These are phyloP conservation scores for Oxyscelio sp. DNA, from an alignment of 2,888 invertebrate species.

Conservation along the genomic window DNA sequence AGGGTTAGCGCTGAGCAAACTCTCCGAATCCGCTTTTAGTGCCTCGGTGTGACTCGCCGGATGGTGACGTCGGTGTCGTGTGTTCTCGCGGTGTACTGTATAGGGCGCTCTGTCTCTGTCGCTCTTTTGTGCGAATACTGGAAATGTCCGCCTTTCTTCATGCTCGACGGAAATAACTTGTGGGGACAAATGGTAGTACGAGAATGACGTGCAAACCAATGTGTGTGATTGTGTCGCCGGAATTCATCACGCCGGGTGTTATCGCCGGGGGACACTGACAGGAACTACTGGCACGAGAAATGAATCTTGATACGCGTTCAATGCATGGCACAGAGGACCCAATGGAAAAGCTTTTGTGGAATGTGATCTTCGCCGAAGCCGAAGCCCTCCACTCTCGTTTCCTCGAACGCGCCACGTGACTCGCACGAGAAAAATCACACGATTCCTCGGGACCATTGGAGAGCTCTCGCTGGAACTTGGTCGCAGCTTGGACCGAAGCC, in stretches of 20 bases:
- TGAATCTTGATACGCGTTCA: constrained; percentile 48
- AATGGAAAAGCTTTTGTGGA: neutral
- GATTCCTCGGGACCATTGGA: constrained; percentile 1
- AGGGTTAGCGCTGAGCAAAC: constrained; percentile 68
- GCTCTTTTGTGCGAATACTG: neutral
- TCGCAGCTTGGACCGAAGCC: too few relatives aligned
- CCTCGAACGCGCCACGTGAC: constrained; percentile 62
- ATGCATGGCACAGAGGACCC: constrained; percentile 9
- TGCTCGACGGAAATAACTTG: neutral
- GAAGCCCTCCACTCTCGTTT: constrained; percentile 33
- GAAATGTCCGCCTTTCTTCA: neutral
- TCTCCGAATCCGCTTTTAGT: constrained; percentile 62
- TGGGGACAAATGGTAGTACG: neutral
- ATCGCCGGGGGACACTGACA: constrained; percentile 17
- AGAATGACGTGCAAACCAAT: neutral
- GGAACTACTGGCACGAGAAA: constrained; percentile 48
- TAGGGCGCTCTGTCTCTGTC: constrained; percentile 18
- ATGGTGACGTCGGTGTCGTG: constrained; percentile 27
- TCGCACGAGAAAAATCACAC: constrained; percentile 46
- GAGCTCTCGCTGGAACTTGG: neutral
- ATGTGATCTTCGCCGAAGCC: neutral
- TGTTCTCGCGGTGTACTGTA: constrained; percentile 25
- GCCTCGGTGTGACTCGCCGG: constrained; percentile 44
- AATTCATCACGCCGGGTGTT: constrained; percentile 37
- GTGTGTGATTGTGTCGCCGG: constrained; percentile 22